These are phyloP conservation scores for Aurelia aurita complex sp. Pacific DNA, from an alignment of 30 jellyfish, hydroid and myxozoan genomes.

Conservation along the genomic window DNA sequence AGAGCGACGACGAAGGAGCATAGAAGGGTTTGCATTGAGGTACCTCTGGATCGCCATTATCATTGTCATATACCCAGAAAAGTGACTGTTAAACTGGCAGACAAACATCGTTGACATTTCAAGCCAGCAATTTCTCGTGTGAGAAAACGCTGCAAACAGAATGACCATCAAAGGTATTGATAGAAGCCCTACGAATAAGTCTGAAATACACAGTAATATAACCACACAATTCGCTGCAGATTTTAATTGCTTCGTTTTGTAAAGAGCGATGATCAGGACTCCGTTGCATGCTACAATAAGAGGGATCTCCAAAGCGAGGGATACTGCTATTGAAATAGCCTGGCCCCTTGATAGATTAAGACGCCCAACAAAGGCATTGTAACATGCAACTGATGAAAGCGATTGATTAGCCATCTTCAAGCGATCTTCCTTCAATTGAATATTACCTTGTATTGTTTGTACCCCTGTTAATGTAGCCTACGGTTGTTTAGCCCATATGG, in stretches of 20 bases:
- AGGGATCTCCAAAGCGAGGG: slow-evolving; percentile 12
- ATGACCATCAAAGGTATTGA: slow-evolving; percentile 17
- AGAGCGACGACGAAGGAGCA: slow-evolving; percentile 2
- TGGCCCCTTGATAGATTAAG: slow-evolving; percentile 18
- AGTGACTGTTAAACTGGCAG: slow-evolving; percentile 52
- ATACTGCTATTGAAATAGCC: slow-evolving; percentile 3
- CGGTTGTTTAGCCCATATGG: too few relatives aligned
- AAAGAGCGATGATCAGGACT: slow-evolving; percentile 31
- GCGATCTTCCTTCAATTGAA: too few relatives aligned
- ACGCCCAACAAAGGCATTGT: slow-evolving; percentile 36
- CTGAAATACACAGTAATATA: slow-evolving; percentile 21
- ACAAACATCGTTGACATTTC: slow-evolving; percentile 26
- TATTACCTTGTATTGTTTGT: too few relatives aligned
- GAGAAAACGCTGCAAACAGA: slow-evolving; percentile 5
- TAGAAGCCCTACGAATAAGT: slow-evolving; percentile 30
- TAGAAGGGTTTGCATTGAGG: slow-evolving; percentile 3
- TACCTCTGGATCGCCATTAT: slow-evolving; percentile 45
- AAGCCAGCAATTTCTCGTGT: slow-evolving; percentile 57
- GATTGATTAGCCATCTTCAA: too few relatives aligned
- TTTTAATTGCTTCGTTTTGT: slow-evolving; percentile 21
- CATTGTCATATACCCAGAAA: slow-evolving; percentile 35
- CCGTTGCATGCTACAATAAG: slow-evolving; percentile 21
- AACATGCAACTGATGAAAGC: slow-evolving; percentile 6
- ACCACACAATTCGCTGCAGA: slow-evolving; percentile 23
- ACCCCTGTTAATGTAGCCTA: too few relatives aligned